phyloP scores from a whole-genome alignment of 1,140 invertebrate genomes.

The Drosophila grimshawi region DNA sequence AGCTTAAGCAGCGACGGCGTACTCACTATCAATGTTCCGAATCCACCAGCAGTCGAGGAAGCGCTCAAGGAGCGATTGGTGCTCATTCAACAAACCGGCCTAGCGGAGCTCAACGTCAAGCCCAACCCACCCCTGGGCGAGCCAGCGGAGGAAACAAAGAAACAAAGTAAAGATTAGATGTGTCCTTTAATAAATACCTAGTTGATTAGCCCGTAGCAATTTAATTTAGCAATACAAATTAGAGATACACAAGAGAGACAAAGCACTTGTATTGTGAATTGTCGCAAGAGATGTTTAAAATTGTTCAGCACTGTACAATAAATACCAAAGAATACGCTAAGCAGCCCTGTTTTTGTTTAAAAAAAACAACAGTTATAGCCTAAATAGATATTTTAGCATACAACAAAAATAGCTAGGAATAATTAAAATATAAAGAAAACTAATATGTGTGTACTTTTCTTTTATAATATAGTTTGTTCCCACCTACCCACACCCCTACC shows the following conservation, averaged over 20 bases:
- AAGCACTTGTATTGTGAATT: too few species aligned
- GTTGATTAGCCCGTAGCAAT: not conserved
- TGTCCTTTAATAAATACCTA: not conserved
- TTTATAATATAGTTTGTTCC: constrained; percentile 16
- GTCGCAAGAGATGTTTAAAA: too few species aligned
- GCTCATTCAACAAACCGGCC: constrained; percentile 83
- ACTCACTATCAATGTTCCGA: constrained; percentile 86
- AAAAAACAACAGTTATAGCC: not conserved
- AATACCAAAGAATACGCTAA: too few species aligned
- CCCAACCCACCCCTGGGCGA: constrained; percentile 39
- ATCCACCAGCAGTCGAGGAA: constrained; percentile 85
- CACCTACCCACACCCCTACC: not conserved
- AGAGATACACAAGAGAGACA: too few species aligned
- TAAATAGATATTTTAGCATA: not conserved
- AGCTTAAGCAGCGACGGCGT: constrained; percentile 88
- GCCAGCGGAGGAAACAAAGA: not conserved
- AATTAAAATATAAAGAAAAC: constrained; percentile 27
- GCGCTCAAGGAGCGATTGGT: constrained; percentile 83
- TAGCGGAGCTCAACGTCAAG: constrained; percentile 57
- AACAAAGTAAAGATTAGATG: constrained; percentile 1
- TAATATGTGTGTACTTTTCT: constrained; percentile 12
- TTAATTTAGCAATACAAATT: too few species aligned
- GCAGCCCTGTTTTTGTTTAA: not conserved
- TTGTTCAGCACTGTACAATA: too few species aligned
- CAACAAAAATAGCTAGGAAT: constrained; percentile 1